Percentiles rank a stretch among this genome's conserved stretches.
Conservation (phyloP, 2,888 invertebrate genomes). For the Pseudococcus longispinus region DNA sequence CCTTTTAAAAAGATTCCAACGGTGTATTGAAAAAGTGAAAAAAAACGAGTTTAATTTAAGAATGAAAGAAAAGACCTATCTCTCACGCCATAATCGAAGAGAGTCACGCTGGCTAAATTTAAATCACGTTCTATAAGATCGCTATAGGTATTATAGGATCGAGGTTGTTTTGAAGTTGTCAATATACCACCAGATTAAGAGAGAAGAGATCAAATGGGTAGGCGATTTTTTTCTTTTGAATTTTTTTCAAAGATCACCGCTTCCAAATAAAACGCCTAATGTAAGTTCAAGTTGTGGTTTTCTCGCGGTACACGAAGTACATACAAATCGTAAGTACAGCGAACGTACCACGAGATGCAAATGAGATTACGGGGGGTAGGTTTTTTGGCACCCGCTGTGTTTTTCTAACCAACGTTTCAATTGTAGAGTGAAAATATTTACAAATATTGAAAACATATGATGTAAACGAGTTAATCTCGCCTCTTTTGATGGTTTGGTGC, state of each 20-base stretch:
- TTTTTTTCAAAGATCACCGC: conserved; percentile 12
- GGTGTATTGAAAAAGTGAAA: not conserved
- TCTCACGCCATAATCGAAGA: not conserved
- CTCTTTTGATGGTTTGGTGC: not conserved
- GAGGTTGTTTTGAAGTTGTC: not conserved
- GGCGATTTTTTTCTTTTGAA: not conserved
- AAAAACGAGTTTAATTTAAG: not conserved
- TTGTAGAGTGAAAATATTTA: conserved; percentile 32
- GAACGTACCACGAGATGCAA: not conserved
- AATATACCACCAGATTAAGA: conserved; percentile 9
- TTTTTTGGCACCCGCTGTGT: conserved; percentile 23
- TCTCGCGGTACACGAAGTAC: not conserved
- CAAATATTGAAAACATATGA: conserved; percentile 25
- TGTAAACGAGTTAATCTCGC: conserved; percentile 35
- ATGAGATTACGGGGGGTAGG: not conserved
- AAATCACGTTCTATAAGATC: not conserved
- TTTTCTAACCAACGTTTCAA: conserved; percentile 8
- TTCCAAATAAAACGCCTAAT: not conserved
- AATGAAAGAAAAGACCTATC: not conserved
- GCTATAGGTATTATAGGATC: not conserved
- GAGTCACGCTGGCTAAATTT: not conserved
- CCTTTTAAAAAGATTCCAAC: not conserved
- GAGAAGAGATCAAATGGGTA: not conserved
- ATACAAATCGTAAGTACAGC: not conserved
- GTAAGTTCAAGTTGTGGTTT: conserved; percentile 38